Conservation (phyloP, 2,888 invertebrate species). For the Drosophila phalerata region DNA sequence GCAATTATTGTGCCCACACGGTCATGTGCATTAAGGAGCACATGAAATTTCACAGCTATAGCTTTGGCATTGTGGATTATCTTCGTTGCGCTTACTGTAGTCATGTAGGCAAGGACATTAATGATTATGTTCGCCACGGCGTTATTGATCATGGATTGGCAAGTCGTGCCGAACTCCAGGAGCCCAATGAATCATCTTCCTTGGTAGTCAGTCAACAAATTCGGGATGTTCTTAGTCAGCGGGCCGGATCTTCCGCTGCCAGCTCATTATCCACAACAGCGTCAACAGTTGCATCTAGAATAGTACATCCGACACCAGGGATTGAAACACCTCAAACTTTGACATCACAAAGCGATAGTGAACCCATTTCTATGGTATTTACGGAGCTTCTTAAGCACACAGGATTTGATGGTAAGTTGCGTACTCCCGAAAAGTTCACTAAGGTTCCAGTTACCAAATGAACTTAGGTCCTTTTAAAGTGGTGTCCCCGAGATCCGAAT, state of each 20-base stretch:
- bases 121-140: slow-evolving; percentile 74
- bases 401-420: slow-evolving; percentile 53
- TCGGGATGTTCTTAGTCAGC: slow-evolving; percentile 60
- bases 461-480: too few species aligned
- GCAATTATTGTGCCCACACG: slow-evolving; percentile 69
- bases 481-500: too few species aligned
- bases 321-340: neutral
- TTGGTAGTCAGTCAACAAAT: slow-evolving; percentile 50
- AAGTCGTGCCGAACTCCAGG: slow-evolving; percentile 32
- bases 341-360: too few species aligned
- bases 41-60: slow-evolving; percentile 71
- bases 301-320: neutral
- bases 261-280: neutral
- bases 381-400: slow-evolving; percentile 37
- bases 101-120: slow-evolving; percentile 61
- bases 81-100: slow-evolving; percentile 75
- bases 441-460: too few species aligned
- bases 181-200: neutral
- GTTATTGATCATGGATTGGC: slow-evolving; percentile 61
- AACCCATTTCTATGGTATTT: slow-evolving; percentile 14
- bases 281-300: neutral
- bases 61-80: slow-evolving; percentile 67
- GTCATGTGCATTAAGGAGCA: slow-evolving; percentile 80
- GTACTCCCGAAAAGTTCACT: too few species aligned
- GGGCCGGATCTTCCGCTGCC: slow-evolving; percentile 6